Base-by-base conservation (phyloP, 1,140 invertebrate genomes). In the Drosophila elegans region DNA sequence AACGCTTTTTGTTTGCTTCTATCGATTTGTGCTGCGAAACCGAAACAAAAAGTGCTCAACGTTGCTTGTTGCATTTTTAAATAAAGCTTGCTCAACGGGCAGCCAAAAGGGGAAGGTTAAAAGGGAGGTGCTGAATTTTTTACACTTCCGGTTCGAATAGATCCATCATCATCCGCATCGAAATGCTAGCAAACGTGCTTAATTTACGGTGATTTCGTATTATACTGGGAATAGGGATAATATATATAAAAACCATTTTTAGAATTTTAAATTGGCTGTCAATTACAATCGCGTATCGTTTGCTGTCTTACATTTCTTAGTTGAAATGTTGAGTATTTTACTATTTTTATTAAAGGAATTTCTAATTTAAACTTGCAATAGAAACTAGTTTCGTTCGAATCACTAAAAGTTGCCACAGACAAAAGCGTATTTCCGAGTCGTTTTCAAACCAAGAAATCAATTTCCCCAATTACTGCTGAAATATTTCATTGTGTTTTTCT, bases 21-120 rank as follows among this genome's bases (percentile, higher is more conserved):
- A 88, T 85, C 74, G 82, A 85, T 88, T 88, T 72, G 44, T 57
- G 60, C 39, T 42, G 51, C 63, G 51, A 63, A 78, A 42, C 54
- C 38, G 59, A 44, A 59, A 46, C 49, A 60, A 59, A 55, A 55
- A 72, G 32, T 67, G 42, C 57, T 29, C 45, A 12, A 64, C 64
- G 79, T 49, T 79, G 82, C 82, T 86, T 86, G 82, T 86, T 86
- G 82, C 83, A 86, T 86, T 88, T 86, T 86, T 82, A 86, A 86
- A 75, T 83, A 88, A 68, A 68, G 38, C 48, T 59, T 52, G 44
- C 39, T 34, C 11, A 27, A 29, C 27, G 48, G 48, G 3, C 2
- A n/a, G 27, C 27, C 13, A 54, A 49, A 39, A 27, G 10, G 11
- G 36, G 25, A 1, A 21, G 16, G 16, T 21, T 16, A 36, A 55